Conservation (phyloP, 2,888 invertebrate species). For the Cryptocephalus primarius region DNA sequence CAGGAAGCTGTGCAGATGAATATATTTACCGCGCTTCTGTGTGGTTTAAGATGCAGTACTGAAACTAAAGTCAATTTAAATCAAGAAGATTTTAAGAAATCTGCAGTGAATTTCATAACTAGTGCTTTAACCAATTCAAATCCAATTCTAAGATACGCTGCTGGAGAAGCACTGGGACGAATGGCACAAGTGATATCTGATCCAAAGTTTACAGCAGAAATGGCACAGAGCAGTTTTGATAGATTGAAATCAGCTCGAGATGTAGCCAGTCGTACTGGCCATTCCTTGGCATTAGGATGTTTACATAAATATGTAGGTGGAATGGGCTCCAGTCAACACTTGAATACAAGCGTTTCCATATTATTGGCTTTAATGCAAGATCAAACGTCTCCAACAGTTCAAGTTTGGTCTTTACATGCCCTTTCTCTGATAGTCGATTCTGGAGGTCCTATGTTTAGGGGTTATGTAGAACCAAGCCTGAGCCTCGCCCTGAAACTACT, state of each 20-base stretch:
- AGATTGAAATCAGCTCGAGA: conserved; percentile 76
- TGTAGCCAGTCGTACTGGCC: conserved; percentile 75
- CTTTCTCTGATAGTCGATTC: conserved; percentile 92
- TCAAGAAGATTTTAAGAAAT: conserved; percentile 82
- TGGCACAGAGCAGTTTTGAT: conserved; percentile 84
- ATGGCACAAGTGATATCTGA: conserved; percentile 85
- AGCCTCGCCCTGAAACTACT: conserved; percentile 82
- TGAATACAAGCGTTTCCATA: conserved; percentile 90
- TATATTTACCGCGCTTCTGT: conserved; percentile 84
- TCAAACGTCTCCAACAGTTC: conserved; percentile 85
- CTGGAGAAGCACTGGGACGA: conserved; percentile 89
- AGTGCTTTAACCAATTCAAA: conserved; percentile 64
- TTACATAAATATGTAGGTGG: conserved; percentile 93
- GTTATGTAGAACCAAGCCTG: conserved; percentile 91
- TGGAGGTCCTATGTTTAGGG: conserved; percentile 97
- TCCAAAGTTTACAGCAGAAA: conserved; percentile 75
- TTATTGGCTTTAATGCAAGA: conserved; percentile 91
- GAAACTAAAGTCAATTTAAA: conserved; percentile 79
- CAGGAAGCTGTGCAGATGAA: conserved; percentile 96
- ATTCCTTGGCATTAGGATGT: conserved; percentile 89
- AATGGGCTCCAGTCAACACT: conserved; percentile 89
- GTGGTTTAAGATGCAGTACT: conserved; percentile 75
- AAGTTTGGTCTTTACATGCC: conserved; percentile 96
- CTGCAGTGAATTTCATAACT: conserved; percentile 70
- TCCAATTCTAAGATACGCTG: conserved; percentile 79